Evolutionary conservation across 2,888 invertebrate genomes (phyloP), one percentile per base, ranked within the genome.

Genomic region (Taenaris catops): DNA sequence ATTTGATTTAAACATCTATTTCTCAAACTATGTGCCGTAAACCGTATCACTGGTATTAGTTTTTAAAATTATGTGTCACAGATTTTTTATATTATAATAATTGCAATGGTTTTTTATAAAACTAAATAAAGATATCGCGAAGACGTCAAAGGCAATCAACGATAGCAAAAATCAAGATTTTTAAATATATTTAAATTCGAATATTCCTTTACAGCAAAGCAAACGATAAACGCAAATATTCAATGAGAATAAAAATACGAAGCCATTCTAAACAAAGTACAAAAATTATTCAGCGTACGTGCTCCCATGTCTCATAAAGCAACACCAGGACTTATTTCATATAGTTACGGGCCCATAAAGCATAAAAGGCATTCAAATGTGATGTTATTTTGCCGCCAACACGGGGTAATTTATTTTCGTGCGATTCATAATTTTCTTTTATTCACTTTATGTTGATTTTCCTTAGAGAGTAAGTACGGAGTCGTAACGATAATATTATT

Each of bases 401-500:
- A 79, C 73, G 63, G 74, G 72, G 81, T 84, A 86, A 86, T 86
- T 86, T 86, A 86, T 86, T 84, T 83, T 68, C 63, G 75, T 67
- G 79, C 83, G 74, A 84, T 84, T 86, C 86, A 86, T 86, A 86
- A 86, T 86, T 86, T 86, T 86, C 83, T 84, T 86, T 84, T 86
- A 86, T 86, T 83, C 86, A 86, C 84, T 86, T 86, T 86, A 86
- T 86, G 86, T 86, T 86, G 86, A 86, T 86, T 86, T 80, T 83
- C 75, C 74, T 75, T 74, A 57, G 78, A 80, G 74, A 61, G 58
- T 79, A 74, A 75, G 81, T 80, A 73, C 69, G 74, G 75, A 75
- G 76, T 74, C 65, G 81, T 69, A 79, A 84, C 78, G 81, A 83
- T 86, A 86, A 86, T 86, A 86, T 86, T 86, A 86, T 86, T 84